Percentiles rank a stretch among this genome's conserved stretches.
phyloP scores from a whole-genome alignment of 2,888 invertebrate genomes.

The Labia minor region DNA sequence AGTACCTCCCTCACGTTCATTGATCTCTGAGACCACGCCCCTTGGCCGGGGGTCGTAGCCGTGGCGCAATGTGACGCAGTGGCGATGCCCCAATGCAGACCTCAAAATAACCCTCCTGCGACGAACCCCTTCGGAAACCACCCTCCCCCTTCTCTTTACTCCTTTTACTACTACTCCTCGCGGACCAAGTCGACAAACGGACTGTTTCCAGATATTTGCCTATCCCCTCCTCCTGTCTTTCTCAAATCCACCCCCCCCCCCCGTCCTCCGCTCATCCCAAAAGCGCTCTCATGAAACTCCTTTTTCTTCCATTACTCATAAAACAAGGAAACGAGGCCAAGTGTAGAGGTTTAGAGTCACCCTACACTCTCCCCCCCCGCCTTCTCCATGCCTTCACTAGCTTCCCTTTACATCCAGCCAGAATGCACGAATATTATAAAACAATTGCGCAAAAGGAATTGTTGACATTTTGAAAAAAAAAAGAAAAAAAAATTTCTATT shows the following conservation, averaged over 20 bases:
- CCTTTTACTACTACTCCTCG: no score
- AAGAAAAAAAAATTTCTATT: no score
- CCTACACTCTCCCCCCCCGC: no score
- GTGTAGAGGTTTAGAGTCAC: no score
- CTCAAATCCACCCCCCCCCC: background rate
- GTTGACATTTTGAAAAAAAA: no score
- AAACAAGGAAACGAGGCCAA: background rate
- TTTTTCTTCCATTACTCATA: background rate
- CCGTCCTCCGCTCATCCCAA: background rate
- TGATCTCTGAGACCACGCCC: background rate
- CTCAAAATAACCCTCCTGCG: constrained; percentile 13
- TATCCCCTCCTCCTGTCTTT: background rate
- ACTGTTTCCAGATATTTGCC: background rate
- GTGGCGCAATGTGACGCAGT: constrained; percentile 7
- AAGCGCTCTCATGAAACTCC: background rate
- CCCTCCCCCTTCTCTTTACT: background rate
- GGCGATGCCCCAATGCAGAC: constrained; percentile 4
- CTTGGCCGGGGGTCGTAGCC: constrained; percentile 5
- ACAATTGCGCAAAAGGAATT: no score
- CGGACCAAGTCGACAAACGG: no score
- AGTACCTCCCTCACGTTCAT: background rate
- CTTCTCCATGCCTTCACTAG: no score
- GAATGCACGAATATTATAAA: no score
- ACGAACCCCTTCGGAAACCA: background rate
- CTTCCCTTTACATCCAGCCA: no score